Evolutionary conservation across 2,113 vertebrate species (phyloP).

Genomic region (Malurus elegans): DNA sequence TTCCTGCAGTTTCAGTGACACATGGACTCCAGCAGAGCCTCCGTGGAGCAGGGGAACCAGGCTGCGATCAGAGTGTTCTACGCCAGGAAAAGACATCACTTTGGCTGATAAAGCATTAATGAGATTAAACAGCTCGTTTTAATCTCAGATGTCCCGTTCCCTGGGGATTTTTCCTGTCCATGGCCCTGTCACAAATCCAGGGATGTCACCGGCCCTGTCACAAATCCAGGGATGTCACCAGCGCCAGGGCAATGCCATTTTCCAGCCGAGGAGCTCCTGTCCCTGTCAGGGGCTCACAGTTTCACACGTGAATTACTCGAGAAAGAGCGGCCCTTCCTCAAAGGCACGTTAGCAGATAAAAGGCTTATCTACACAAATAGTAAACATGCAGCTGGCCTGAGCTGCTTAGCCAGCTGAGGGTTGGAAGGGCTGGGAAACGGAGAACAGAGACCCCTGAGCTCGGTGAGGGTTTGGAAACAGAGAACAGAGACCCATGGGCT

Average conservation of each 20-base stretch:
- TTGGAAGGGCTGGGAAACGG: not conserved
- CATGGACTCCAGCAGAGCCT: not conserved
- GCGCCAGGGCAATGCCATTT: fast-evolving
- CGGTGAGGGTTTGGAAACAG: not conserved
- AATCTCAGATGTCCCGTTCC: not conserved
- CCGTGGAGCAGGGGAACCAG: not conserved
- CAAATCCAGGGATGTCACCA: not conserved
- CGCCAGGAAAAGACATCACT: not conserved
- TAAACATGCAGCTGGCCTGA: not conserved
- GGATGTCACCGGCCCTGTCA: not conserved
- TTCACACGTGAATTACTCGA: fast-evolving
- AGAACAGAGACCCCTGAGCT: not conserved
- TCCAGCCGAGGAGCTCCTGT: not conserved
- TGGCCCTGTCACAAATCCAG: no score
- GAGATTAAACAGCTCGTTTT: not conserved
- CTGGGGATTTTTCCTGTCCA: fast-evolving
- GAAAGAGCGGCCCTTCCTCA: not conserved
- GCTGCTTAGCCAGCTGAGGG: not conserved
- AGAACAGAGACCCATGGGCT: not conserved
- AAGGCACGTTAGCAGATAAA: not conserved
- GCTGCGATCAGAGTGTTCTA: no score
- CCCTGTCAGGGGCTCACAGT: not conserved
- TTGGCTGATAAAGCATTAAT: not conserved
- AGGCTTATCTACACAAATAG: not conserved
- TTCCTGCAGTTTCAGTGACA: no score